Evolutionary conservation across 2,113 vertebrate species (phyloP), one percentile per base, ranked within the genome.

Genomic region (Xiphophorus couchianus): DNA sequence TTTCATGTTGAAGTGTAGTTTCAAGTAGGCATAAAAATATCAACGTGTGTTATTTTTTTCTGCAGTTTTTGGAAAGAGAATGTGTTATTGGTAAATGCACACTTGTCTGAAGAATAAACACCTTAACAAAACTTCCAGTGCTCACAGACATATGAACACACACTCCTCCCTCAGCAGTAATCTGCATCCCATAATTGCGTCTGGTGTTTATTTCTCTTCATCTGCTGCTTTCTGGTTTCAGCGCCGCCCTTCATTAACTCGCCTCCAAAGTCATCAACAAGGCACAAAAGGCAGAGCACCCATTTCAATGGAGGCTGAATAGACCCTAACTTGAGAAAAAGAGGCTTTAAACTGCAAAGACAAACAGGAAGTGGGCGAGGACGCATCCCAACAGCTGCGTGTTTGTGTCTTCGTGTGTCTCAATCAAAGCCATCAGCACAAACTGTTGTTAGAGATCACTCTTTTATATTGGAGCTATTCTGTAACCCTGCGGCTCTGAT

Each of bases 361-460:
- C 80, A 82, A 88, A 86, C 79, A 87, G 81, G 84, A 89, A 87
- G 80, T 39, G 33, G 71, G 76, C 11, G 7, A 42, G 39, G 62
- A 19, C 44, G 6, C 73, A 81, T 66, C 80, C 54, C 70, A 69
- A 74, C 88, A 87, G 80, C 87, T 86, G 81, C 74, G 82, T 37
- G 39, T 74, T 78, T 58, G 62, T 66, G 58, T 74, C 37, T 80
- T 29, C 28, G 58, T 66, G 74, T 76, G 62, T 82, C 77, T 87
- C 78, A 19, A 42, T 81, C 80, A 65, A 74, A 27, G 44, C 61
- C 28, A 69, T 69, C 73, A 29, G 35, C 8, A 64, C 35, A 61
- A 81, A 62, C 68, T 15, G 74, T 77, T 74, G 80, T 86, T 82
- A 71, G 28, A 80, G 69, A 44, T 29, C 76, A 71, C 2, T 71